Percentiles rank a stretch among this genome's conserved stretches.
phyloP scores from a whole-genome alignment of 1,140 invertebrate genomes.

The Drosophila ambigua region DNA sequence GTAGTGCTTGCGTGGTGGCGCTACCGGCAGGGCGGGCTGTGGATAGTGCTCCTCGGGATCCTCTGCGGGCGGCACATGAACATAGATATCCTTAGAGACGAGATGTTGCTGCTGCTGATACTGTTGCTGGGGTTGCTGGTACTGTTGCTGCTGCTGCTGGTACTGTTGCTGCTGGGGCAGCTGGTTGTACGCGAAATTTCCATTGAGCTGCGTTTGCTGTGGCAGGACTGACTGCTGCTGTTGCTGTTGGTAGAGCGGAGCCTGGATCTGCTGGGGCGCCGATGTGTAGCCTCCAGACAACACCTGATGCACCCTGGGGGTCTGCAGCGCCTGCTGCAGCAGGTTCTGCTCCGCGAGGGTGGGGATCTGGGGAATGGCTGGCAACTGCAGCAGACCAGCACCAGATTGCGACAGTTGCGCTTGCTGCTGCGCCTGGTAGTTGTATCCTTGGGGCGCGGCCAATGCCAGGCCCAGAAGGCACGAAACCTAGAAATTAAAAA shows the following conservation, averaged over 20 bases:
- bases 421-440: conserved; percentile 59
- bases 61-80: conserved; percentile 78
- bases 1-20: conserved; percentile 90
- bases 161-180: conserved; percentile 34
- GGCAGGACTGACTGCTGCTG: too few species aligned
- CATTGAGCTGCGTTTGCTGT: conserved; percentile 13
- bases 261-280: conserved; percentile 30
- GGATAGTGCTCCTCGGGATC: conserved; percentile 53
- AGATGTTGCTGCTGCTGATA: conserved; percentile 26
- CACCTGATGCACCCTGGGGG: conserved; percentile 47
- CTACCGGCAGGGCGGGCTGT: conserved; percentile 42
- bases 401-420: not conserved
- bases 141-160: conserved; percentile 7
- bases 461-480: conserved; percentile 62
- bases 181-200: conserved; percentile 37
- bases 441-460: conserved; percentile 76
- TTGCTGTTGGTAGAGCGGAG: conserved; percentile 24
- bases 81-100: conserved; percentile 82
- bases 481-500: conserved; percentile 56
- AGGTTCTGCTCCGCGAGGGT: conserved; percentile 49
- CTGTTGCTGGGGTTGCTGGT: conserved; percentile 7
- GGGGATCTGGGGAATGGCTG: conserved; percentile 35
- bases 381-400: conserved; percentile 39
- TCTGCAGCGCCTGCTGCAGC: conserved; percentile 64
- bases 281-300: conserved; percentile 17